These are phyloP conservation scores for Gasterosteus nipponicus DNA, from an alignment of 2,113 vertebrate species.

Conservation along the genomic window DNA sequence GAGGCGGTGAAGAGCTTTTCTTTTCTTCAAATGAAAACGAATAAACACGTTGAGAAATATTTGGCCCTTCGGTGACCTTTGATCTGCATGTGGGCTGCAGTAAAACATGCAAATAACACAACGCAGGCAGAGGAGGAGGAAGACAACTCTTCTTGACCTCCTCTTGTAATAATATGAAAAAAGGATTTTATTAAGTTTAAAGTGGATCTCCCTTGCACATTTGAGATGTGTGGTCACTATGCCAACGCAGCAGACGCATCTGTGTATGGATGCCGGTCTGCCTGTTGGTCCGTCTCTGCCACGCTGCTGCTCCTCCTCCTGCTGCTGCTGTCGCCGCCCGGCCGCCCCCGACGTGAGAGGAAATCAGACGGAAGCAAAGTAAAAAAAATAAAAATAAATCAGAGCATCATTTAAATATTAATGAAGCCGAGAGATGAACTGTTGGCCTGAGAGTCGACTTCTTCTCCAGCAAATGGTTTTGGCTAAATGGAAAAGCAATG, in stretches of 20 bases:
- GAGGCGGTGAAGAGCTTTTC: background rate
- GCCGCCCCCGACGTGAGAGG: background rate
- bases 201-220: background rate
- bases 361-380: background rate
- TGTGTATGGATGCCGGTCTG: background rate
- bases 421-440: slow-evolving; percentile 2
- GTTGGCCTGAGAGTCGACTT: slow-evolving; percentile 5
- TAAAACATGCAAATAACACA: background rate
- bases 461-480: slow-evolving; percentile 11
- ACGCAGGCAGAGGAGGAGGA: background rate
- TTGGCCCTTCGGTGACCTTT: background rate
- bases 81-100: background rate
- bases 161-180: background rate
- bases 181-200: background rate
- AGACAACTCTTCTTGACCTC: background rate
- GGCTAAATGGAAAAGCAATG: slow-evolving; percentile 10
- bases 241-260: background rate
- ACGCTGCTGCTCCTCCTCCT: background rate
- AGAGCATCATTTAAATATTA: slow-evolving; percentile 19
- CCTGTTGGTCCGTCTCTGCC: background rate
- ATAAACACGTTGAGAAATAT: background rate
- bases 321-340: background rate
- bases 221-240: background rate
- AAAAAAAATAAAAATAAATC: background rate
- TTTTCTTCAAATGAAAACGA: background rate